Evolutionary conservation across 2,888 invertebrate species (phyloP).

Genomic region (Danaus chrysippus): DNA sequence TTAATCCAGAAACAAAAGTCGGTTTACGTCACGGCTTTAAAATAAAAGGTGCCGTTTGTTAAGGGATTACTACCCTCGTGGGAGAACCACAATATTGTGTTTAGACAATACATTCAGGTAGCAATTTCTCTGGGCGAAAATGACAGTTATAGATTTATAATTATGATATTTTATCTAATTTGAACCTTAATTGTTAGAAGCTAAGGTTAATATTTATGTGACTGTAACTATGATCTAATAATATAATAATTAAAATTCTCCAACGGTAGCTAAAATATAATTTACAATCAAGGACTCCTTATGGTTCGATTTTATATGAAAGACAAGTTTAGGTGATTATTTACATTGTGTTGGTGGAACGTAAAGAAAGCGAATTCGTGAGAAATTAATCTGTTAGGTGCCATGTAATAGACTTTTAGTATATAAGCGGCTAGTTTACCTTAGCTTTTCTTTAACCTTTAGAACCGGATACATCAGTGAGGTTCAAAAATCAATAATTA

Average conservation of each 20-base stretch:
- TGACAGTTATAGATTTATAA: constrained; percentile 35
- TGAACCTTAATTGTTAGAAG: neutral
- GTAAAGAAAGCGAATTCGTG: too few species aligned
- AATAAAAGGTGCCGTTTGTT: constrained; percentile 65
- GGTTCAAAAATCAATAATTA: constrained; percentile 62
- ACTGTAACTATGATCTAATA: neutral
- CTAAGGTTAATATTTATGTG: constrained; percentile 1
- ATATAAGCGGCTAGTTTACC: constrained; percentile 4
- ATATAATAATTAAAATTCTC: neutral
- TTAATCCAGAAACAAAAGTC: constrained; percentile 52
- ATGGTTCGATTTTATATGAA: neutral
- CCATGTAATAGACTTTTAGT: neutral
- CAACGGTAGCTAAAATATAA: neutral
- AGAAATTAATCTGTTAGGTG: too few species aligned
- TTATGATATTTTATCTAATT: constrained; percentile 10
- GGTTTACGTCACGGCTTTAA: constrained; percentile 66
- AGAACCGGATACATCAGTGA: constrained; percentile 40
- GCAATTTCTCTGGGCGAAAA: constrained; percentile 49
- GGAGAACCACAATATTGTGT: constrained; percentile 56
- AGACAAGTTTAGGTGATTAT: neutral
- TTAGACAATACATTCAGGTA: constrained; percentile 70
- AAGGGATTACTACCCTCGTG: constrained; percentile 61
- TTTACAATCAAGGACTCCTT: too few species aligned
- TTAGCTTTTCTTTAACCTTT: constrained; percentile 11
- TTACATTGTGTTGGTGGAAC: neutral